A percentile compares a stretch with the other conserved stretches of the same genome.
Conservation (phyloP, 2,888 invertebrate species). For the Saturnia japonica region DNA sequence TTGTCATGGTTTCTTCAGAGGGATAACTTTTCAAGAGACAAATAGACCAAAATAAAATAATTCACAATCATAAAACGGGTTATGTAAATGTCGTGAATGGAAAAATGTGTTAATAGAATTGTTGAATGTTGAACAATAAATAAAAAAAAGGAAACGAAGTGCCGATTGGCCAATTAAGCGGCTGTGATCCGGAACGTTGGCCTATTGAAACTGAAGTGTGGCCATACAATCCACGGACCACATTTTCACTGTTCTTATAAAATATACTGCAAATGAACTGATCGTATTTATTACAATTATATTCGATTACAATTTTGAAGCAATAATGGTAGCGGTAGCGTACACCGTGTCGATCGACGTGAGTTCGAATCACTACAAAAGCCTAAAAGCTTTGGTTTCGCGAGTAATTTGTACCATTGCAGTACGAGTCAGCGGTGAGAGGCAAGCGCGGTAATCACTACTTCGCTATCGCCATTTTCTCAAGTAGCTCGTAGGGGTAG, state of each 20-base stretch:
- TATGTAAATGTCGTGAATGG: neutral
- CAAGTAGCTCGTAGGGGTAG: too few relatives aligned
- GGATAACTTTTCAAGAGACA: neutral
- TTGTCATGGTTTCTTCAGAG: neutral
- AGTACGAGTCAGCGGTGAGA: too few relatives aligned
- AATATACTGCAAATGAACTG: neutral
- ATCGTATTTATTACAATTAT: too few relatives aligned
- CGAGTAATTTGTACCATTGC: too few relatives aligned
- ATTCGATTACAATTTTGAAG: too few relatives aligned
- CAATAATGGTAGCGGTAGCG: too few relatives aligned
- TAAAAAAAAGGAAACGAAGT: constrained; percentile 42
- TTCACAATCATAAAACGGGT: neutral
- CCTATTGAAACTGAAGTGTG: constrained; percentile 28
- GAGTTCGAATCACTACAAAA: too few relatives aligned
- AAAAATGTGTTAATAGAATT: constrained; percentile 19
- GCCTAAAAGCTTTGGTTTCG: too few relatives aligned
- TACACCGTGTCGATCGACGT: too few relatives aligned
- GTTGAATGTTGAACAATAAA: constrained; percentile 39
- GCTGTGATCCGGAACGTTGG: constrained; percentile 42
- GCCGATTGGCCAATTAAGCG: constrained; percentile 41
- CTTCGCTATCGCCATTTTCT: too few relatives aligned
- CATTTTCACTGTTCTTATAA: neutral
- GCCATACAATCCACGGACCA: constrained; percentile 32
- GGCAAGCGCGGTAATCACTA: too few relatives aligned
- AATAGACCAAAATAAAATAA: neutral